Percentiles rank a stretch among this genome's conserved stretches.
These are phyloP conservation scores for Epinephelus coioides DNA, from an alignment of 2,797 vertebrate genomes.

Conservation along the genomic window DNA sequence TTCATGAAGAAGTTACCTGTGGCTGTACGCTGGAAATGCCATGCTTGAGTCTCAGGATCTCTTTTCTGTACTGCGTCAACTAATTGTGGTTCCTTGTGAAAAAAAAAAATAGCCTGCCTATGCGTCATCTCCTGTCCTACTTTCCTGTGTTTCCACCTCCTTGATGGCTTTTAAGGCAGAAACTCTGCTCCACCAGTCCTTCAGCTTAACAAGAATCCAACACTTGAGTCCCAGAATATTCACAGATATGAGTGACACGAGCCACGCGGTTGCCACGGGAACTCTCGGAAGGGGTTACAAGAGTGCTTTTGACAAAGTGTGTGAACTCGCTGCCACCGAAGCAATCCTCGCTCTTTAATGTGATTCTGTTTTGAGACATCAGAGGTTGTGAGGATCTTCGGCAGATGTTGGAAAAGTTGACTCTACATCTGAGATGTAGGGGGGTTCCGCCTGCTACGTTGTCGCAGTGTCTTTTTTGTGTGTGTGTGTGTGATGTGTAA, in stretches of 20 bases:
- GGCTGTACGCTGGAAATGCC: conserved; percentile 32
- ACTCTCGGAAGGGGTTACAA: conserved; percentile 42
- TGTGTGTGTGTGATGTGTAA: conserved; percentile 19
- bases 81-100: conserved; percentile 55
- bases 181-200: conserved; percentile 21
- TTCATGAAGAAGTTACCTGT: conserved; percentile 40
- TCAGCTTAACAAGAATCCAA: conserved; percentile 32
- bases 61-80: conserved; percentile 27
- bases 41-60: conserved; percentile 11
- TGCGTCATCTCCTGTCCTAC: conserved; percentile 70
- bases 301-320: conserved; percentile 45
- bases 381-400: conserved; percentile 26
- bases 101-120: conserved; percentile 47
- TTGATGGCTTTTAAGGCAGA: conserved; percentile 44
- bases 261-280: conserved; percentile 30
- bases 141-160: conserved; percentile 55
- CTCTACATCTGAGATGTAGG: conserved; percentile 22
- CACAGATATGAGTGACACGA: conserved; percentile 40
- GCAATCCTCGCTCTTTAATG: conserved; percentile 32
- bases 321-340: conserved; percentile 54
- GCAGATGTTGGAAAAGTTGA: conserved; percentile 33
- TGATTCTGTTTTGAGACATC: conserved; percentile 46
- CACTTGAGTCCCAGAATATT: conserved; percentile 46
- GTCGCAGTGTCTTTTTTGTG: too few relatives aligned
- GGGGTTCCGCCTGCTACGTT: background rate